Conservation (phyloP, 2,888 invertebrate species). For the Spodoptera exigua region DNA sequence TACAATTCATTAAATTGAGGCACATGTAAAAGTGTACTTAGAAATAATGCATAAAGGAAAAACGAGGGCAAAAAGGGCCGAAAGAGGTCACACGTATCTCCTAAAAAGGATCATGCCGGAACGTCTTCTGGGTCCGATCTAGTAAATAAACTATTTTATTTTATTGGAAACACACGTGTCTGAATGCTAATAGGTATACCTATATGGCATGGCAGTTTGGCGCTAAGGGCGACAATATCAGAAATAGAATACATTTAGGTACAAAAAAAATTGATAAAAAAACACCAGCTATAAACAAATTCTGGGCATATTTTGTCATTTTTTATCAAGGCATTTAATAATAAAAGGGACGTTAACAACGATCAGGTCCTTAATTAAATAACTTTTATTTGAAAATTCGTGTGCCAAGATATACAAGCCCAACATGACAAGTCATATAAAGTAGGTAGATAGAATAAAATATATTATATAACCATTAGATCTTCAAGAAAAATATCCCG, state of each 20-base stretch:
- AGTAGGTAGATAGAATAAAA: too few relatives aligned
- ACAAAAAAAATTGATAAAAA: background rate
- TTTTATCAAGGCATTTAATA: too few relatives aligned
- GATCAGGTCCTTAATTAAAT: too few relatives aligned
- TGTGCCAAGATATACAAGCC: too few relatives aligned
- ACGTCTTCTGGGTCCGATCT: conserved; percentile 19
- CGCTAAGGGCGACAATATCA: background rate
- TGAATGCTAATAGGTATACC: background rate
- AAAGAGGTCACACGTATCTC: conserved; percentile 36
- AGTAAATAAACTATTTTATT: conserved; percentile 26
- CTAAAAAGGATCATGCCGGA: conserved; percentile 26
- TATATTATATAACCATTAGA: conserved; percentile 3
- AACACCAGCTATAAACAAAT: too few relatives aligned
- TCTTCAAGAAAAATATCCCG: conserved; percentile 19
- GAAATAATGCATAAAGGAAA: conserved; percentile 1
- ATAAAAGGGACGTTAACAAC: too few relatives aligned
- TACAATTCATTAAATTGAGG: background rate
- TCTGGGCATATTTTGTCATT: too few relatives aligned
- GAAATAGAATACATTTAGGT: background rate
- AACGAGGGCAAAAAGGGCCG: background rate
- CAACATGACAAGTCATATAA: too few relatives aligned
- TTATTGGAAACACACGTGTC: conserved; percentile 9
- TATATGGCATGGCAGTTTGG: background rate
- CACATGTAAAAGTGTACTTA: background rate
- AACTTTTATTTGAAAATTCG: too few relatives aligned